These are phyloP conservation scores for Grapholita molesta DNA, from an alignment of 1,140 invertebrate genomes.

Conservation along the genomic window DNA sequence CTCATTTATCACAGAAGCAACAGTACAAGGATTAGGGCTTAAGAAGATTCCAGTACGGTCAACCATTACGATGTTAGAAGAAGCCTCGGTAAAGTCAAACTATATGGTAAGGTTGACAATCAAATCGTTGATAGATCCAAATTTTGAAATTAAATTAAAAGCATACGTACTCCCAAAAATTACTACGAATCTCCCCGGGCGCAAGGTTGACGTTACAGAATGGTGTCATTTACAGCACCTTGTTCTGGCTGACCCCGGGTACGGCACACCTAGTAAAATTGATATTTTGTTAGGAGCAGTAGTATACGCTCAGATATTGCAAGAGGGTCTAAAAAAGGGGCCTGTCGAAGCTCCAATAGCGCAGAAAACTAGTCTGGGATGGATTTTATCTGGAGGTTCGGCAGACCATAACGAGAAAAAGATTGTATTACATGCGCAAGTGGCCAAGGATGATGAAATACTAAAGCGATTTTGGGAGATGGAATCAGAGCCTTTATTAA, in stretches of 20 bases:
- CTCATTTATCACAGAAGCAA: background rate
- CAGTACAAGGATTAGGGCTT: constrained; percentile 30
- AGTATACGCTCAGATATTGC: constrained; percentile 26
- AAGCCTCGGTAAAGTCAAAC: constrained; percentile 21
- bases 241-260: constrained; percentile 32
- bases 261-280: constrained; percentile 30
- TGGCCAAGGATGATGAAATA: constrained; percentile 32
- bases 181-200: constrained; percentile 23
- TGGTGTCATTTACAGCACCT: constrained; percentile 19
- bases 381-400: constrained; percentile 35
- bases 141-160: constrained; percentile 16
- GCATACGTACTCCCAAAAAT: constrained; percentile 28
- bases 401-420: constrained; percentile 23
- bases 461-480: constrained; percentile 39
- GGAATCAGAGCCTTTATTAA: constrained; percentile 31
- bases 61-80: constrained; percentile 28
- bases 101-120: constrained; percentile 22
- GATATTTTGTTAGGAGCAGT: constrained; percentile 32
- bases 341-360: constrained; percentile 20
- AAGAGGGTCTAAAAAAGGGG: constrained; percentile 22
- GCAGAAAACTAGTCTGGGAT: constrained; percentile 28
- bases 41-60: constrained; percentile 21
- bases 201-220: constrained; percentile 9
- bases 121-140: constrained; percentile 24
- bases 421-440: constrained; percentile 24